Conservation (phyloP, 30 jellyfish, hydroid and myxozoan species). For the Pseudorhiza aurosa region DNA sequence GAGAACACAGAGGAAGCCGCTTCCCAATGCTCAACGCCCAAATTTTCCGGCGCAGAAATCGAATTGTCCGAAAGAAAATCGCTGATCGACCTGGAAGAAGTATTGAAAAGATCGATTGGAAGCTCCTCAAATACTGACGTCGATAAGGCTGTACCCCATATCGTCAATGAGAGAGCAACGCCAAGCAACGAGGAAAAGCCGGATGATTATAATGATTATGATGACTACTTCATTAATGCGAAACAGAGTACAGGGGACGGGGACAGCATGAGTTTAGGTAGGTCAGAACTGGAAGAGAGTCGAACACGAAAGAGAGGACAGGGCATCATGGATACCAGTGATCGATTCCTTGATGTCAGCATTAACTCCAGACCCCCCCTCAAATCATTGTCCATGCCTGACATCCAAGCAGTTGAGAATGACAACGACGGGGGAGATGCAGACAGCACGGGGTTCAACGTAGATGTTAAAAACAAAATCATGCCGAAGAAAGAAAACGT, state of each 20-base stretch:
- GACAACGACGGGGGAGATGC: neutral
- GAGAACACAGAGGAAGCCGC: neutral
- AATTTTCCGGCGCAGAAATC: neutral
- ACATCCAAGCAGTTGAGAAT: constrained; percentile 35
- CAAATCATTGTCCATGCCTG: constrained; percentile 65
- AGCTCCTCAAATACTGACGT: neutral
- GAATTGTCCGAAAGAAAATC: constrained; percentile 31
- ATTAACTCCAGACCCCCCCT: constrained; percentile 24
- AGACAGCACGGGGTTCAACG: neutral
- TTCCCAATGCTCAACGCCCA: constrained; percentile 20
- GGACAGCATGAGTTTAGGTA: constrained; percentile 31
- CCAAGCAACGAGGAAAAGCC: constrained; percentile 6
- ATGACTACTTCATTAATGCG: constrained; percentile 12
- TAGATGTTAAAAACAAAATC: neutral
- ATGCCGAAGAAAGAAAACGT: constrained; percentile 1
- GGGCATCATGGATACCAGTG: neutral
- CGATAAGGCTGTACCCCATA: constrained; percentile 36
- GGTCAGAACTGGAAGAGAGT: constrained; percentile 20
- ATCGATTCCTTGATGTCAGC: constrained; percentile 9
- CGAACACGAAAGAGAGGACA: neutral
- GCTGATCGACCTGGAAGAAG: constrained; percentile 26
- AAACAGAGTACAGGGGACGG: neutral
- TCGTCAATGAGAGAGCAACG: constrained; percentile 47
- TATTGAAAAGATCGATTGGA: neutral
- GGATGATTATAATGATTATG: constrained; percentile 19